phyloP scores from a whole-genome alignment of 2,113 vertebrate genomes.

The Platysternon megacephalum region DNA sequence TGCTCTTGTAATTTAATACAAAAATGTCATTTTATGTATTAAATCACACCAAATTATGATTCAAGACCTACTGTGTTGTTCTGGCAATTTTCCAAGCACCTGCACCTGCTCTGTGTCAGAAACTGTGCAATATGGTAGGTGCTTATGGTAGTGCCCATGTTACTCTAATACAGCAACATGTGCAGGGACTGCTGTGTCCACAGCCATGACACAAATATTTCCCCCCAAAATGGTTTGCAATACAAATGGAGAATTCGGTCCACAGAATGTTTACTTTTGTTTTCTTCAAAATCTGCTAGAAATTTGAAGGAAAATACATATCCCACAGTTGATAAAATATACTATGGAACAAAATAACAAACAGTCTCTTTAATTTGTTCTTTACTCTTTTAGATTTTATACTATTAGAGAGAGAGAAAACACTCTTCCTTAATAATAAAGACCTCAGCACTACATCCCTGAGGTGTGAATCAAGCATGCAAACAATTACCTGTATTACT shows the following conservation, averaged over 20 bases:
- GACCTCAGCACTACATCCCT: neutral
- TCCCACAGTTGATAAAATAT: constrained; percentile 61
- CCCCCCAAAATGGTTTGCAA: constrained; percentile 29
- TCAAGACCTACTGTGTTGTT: neutral
- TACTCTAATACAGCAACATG: neutral
- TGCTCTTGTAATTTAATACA: neutral
- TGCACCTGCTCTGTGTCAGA: neutral
- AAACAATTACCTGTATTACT: constrained; percentile 57
- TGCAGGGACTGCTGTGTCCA: neutral
- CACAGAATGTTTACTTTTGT: constrained; percentile 34
- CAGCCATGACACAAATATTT: constrained; percentile 1
- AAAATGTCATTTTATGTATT: neutral
- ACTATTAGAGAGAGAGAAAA: neutral
- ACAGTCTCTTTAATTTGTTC: constrained; percentile 68
- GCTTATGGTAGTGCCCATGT: neutral
- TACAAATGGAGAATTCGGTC: constrained; percentile 19
- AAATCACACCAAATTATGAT: neutral
- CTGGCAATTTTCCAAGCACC: neutral
- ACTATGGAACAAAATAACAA: constrained; percentile 65
- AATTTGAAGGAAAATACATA: constrained; percentile 65
- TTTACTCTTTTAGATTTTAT: constrained; percentile 53
- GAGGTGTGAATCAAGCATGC: constrained; percentile 15
- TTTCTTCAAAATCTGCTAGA: constrained; percentile 23
- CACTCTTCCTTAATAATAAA: neutral
- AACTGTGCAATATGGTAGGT: neutral